Conservation (phyloP, 2,113 vertebrate genomes). For the Prunella fulvescens region DNA sequence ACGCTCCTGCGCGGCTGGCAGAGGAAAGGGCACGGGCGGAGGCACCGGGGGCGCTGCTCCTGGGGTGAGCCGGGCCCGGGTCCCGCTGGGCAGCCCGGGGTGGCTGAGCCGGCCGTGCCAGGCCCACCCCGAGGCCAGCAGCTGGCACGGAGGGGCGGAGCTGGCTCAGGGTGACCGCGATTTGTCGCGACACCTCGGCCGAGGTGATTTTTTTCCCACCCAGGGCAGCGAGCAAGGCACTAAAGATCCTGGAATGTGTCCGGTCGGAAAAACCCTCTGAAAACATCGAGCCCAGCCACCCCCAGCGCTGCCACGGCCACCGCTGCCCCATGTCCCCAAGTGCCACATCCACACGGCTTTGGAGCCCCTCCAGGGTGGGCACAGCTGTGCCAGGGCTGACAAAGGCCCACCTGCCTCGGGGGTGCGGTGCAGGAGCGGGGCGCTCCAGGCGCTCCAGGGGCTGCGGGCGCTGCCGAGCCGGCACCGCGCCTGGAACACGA, state of each 20-base stretch:
- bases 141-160: fast-evolving
- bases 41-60: fast-evolving
- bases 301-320: not conserved
- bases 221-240: not conserved
- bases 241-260: fast-evolving
- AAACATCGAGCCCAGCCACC: fast-evolving
- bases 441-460: conserved; percentile 73
- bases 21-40: not conserved
- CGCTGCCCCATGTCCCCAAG: not conserved
- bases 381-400: not conserved
- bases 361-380: fast-evolving
- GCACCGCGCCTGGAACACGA: conserved; percentile 72
- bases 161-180: fast-evolving
- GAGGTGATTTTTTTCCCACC: not conserved
- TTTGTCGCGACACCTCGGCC: not conserved
- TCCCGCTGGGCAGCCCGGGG: fast-evolving
- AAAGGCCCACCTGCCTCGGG: conserved; percentile 62
- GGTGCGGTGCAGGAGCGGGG: conserved; percentile 49
- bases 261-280: not conserved
- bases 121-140: fast-evolving
- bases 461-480: not conserved
- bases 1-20: too few species aligned
- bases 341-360: fast-evolving
- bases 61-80: fast-evolving
- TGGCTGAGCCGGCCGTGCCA: fast-evolving